Evolutionary conservation across 2,888 invertebrate species (phyloP), one percentile per base, ranked within the genome.

Genomic region (Lycia hirtaria): DNA sequence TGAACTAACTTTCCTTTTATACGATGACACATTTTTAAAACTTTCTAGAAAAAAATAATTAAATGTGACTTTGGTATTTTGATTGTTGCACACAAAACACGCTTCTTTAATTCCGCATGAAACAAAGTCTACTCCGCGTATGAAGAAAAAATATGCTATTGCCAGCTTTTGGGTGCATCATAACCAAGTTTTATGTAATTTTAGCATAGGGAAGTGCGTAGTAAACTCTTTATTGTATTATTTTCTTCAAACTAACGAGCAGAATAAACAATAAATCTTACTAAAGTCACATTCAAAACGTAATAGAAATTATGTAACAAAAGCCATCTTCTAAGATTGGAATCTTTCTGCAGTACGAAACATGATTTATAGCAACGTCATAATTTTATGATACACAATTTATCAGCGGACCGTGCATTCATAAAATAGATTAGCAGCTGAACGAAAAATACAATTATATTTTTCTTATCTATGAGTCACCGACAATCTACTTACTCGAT

Each of bases 211-310:
- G 24, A 35, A 47, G 33, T 47, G n/a, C 22, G 22, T 9, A 35
- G 15, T 47, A 47, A 47, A 35, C 26, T 14, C 3, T 28, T 22
- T n/a, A 22, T 33, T 0, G 15, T 22, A 37, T 37, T 44, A 50
- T 44, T 56, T 43, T 38, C 37, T 38, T 6, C 1, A n/a, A 10
- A 14, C 30, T 40, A 43, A 50, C n/a, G 32, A 35, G 20, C 40
- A 65, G 64, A 43, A 47, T 40, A 40, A 52, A 41, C 61, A 64
- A 66, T 68, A 44, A 49, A 60, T 62, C 50, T 50, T 45, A 49
- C 37, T 47, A 59, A 67, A 54, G 64, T 65, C 51, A 48, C 38
- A 67, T 71, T 72, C 22, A 17, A 22, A 40, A 44, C 61, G 44
- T 58, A 58, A 58, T 7, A 24, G 15, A 43, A 30, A 37, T 58